A percentile compares a stretch with the other conserved stretches of the same genome.
Evolutionary conservation across 2,113 vertebrate species (phyloP).

Genomic region (Aphyosemion australe): DNA sequence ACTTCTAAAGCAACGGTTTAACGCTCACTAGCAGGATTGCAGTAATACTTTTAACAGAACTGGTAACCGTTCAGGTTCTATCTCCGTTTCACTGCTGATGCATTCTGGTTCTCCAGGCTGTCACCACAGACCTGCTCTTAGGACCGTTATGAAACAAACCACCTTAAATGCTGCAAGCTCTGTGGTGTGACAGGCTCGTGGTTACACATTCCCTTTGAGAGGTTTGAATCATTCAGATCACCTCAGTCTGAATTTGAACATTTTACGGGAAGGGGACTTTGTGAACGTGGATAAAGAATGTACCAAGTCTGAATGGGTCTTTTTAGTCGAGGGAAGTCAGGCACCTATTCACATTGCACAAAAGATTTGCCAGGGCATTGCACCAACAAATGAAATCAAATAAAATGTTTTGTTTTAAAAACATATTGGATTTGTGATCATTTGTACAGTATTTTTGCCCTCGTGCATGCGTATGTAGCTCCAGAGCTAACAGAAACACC

Average conservation of each 20-base stretch:
- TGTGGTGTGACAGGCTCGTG: not conserved
- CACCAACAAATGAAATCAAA: slow-evolving; percentile 55
- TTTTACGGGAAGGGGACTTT: not conserved
- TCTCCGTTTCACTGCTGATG: not conserved
- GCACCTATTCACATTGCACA: slow-evolving; percentile 16
- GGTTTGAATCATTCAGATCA: not conserved
- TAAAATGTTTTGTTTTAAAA: slow-evolving; percentile 55
- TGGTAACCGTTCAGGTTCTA: not conserved
- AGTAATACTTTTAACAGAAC: not conserved
- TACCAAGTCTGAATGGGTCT: not conserved
- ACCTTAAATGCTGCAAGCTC: slow-evolving; percentile 1
- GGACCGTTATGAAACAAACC: slow-evolving; percentile 15
- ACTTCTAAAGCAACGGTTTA: slow-evolving; percentile 2
- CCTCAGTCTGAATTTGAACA: slow-evolving; percentile 9
- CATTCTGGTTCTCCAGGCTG: not conserved
- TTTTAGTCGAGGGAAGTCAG: not conserved
- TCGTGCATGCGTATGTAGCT: too few species aligned
- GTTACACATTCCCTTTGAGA: slow-evolving; percentile 18
- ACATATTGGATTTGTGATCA: slow-evolving; percentile 15
- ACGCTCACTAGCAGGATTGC: not conserved
- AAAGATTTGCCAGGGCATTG: slow-evolving; percentile 14
- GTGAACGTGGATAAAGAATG: slow-evolving; percentile 12
- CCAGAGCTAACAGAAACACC: not conserved
- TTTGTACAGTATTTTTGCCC: not conserved
- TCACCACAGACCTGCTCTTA: slow-evolving; percentile 4